Percentiles rank a stretch among this genome's conserved stretches.
Conservation (phyloP, 2,888 invertebrate species). For the Caenorhabditis sulstoni region DNA sequence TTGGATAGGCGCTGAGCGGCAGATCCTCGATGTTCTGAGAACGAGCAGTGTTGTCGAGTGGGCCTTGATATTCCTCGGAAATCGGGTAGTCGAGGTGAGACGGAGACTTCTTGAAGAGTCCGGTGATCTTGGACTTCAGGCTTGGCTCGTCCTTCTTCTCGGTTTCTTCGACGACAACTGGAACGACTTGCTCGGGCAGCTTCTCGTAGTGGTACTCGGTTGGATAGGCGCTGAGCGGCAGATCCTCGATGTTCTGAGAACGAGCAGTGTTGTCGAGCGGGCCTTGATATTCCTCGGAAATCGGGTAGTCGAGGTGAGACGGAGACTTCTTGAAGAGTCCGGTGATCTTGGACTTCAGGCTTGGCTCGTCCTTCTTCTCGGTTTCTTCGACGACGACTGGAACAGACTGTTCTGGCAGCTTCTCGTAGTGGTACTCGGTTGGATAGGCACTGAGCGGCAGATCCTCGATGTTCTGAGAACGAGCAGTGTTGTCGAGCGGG, state of each 20-base stretch:
- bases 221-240: constrained; percentile 61
- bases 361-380: constrained; percentile 37
- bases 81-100: constrained; percentile 15
- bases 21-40: constrained; percentile 61
- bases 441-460: constrained; percentile 56
- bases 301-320: constrained; percentile 58
- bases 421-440: constrained; percentile 46
- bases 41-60: constrained; percentile 12
- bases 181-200: constrained; percentile 18
- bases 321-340: constrained; percentile 63
- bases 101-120: constrained; percentile 23
- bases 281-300: constrained; percentile 48
- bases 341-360: constrained; percentile 40
- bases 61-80: constrained; percentile 15
- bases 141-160: constrained; percentile 40
- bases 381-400: constrained; percentile 31
- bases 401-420: constrained; percentile 47
- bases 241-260: constrained; percentile 11
- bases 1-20: constrained; percentile 45
- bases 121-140: constrained; percentile 48
- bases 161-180: constrained; percentile 28
- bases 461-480: constrained; percentile 18
- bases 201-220: constrained; percentile 48
- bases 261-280: constrained; percentile 20
- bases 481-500: constrained; percentile 15